These are phyloP conservation scores for Meandrusa payeni DNA, from an alignment of 2,888 invertebrate species.

Conservation along the genomic window DNA sequence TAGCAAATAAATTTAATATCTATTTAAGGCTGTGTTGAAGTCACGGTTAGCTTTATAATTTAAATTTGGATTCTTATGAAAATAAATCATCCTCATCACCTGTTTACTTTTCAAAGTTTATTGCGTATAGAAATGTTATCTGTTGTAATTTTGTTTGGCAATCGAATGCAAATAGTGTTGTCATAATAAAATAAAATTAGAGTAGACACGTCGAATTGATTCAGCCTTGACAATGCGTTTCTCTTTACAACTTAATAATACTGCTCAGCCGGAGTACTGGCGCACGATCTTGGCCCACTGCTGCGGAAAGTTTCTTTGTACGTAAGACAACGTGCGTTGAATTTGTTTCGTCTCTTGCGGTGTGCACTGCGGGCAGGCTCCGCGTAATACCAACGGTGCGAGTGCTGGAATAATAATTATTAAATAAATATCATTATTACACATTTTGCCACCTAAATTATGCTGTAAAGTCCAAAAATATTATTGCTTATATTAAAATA, in stretches of 20 bases:
- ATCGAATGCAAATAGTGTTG: neutral
- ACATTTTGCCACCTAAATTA: too few species aligned
- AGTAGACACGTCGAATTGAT: constrained; percentile 3
- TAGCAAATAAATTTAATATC: too few species aligned
- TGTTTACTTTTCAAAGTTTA: too few species aligned
- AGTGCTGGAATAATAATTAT: constrained; percentile 82
- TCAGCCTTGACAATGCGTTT: constrained; percentile 21
- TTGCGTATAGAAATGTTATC: constrained; percentile 1
- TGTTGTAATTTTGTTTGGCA: too few species aligned
- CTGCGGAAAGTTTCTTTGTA: constrained; percentile 87
- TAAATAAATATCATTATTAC: too few species aligned
- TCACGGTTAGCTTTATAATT: too few species aligned
- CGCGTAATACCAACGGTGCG: constrained; percentile 87
- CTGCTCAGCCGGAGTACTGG: constrained; percentile 81
- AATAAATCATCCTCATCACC: too few species aligned
- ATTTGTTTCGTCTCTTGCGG: constrained; percentile 86
- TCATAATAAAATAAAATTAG: neutral
- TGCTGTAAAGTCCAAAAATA: too few species aligned
- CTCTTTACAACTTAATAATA: constrained; percentile 15
- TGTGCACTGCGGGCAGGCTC: constrained; percentile 86
- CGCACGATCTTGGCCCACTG: constrained; percentile 88
- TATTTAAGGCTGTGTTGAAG: too few species aligned
- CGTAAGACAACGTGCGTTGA: constrained; percentile 86
- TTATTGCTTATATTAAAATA: too few species aligned
- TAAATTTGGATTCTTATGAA: too few species aligned